Conservation (phyloP, 2,888 invertebrate genomes). For the Tipula lateralis region DNA sequence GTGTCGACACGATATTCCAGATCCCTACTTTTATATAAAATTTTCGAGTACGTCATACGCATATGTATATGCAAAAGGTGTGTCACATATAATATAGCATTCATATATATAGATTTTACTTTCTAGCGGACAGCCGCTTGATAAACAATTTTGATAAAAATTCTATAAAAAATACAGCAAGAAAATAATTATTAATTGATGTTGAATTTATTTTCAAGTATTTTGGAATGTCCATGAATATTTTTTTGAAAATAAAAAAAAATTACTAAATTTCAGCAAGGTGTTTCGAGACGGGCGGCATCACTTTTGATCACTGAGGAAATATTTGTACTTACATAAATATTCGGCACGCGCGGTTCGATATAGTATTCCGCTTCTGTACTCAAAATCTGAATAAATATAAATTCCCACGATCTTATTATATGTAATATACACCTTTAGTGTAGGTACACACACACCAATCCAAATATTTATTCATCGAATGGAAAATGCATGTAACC, state of each 20-base stretch:
- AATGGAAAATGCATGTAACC: background rate
- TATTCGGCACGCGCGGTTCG: too few species aligned
- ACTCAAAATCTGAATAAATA: background rate
- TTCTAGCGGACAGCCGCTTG: background rate
- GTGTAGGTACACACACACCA: background rate
- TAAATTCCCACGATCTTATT: background rate
- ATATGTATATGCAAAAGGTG: background rate
- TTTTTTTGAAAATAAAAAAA: background rate
- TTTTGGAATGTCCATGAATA: background rate
- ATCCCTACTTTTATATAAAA: background rate
- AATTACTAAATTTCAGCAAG: background rate
- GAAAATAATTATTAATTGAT: background rate
- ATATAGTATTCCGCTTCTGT: slow-evolving; percentile 24
- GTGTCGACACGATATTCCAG: background rate
- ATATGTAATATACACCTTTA: background rate
- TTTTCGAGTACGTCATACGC: background rate
- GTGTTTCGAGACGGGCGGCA: too few species aligned
- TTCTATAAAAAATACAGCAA: too few species aligned
- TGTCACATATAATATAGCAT: background rate
- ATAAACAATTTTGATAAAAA: slow-evolving; percentile 14
- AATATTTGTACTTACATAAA: too few species aligned
- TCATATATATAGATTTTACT: slow-evolving; percentile 2
- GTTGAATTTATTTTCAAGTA: background rate
- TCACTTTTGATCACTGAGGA: too few species aligned
- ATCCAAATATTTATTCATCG: background rate